Base-by-base conservation (phyloP, 2,113 vertebrate species). In the Leptosomus discolor region DNA sequence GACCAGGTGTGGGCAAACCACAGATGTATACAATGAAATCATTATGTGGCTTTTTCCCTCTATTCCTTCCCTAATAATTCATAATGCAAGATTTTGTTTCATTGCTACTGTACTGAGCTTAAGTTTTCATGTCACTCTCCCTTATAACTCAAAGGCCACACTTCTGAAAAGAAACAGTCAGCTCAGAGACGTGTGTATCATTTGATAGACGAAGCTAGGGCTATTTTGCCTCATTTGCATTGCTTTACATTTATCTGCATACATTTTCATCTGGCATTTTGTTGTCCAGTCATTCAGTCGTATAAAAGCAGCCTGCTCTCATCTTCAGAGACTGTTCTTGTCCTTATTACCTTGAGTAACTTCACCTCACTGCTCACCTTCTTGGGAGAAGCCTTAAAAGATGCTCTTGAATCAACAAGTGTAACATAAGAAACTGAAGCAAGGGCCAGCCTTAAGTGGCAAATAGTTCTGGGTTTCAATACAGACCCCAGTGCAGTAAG, bases 241-340 rank as follows among this genome's bases (percentile, higher is more conserved):
- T 85, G 69, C 32, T 96, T 92, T 93, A 60, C 91, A 94, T 96
- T 53, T 92, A 87, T 96, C 90, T 96, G 78, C 85, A 90, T 93
- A 90, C 2, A 76, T 96, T 94, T 94, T 64, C 81, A 93, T 76
- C 53, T 88, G 77, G 20, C 74, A 90, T 94, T 92, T 94, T n/a
- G 12, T 64, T 88, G 74, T 88, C 50, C 68, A 80, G 82, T 71
- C 94, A 93, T 76, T 67, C 26, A 63, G 34, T 56, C 68, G 60
- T 81, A 53, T 5, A 82, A 95, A 67, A 75, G 65, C 73, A 82
- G 39, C 34, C 81, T 71, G 23, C 56, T 85, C 46, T 85, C 81
- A 91, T 60, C 84, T 88, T 87, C 73, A 85, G 69, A 78, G 53
- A 45, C 48, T 79, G 73, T n/a, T 91, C 69, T 64, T 36, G 8